Evolutionary conservation across 2,113 vertebrate species (phyloP).

Genomic region (Puffinus mauretanicus): DNA sequence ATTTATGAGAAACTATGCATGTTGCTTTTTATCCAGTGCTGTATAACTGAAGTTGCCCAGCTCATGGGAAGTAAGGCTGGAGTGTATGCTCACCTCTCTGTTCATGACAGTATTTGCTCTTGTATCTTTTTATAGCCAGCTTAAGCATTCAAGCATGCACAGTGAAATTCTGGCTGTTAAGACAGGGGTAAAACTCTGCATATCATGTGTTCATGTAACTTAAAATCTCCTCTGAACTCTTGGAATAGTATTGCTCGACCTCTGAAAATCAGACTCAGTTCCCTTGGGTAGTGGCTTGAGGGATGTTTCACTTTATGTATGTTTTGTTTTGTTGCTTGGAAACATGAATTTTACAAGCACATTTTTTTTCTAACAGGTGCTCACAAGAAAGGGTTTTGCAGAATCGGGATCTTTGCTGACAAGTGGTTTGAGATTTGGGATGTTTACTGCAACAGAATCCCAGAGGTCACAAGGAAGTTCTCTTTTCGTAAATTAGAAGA

Average conservation of each 20-base stretch:
- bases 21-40: neutral
- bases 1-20: neutral
- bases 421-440: neutral
- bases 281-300: neutral
- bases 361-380: neutral
- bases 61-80: neutral
- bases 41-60: neutral
- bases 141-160: neutral
- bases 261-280: neutral
- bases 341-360: neutral
- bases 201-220: neutral
- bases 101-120: neutral
- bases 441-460: neutral
- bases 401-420: neutral
- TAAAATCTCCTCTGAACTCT: neutral
- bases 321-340: constrained; percentile 25
- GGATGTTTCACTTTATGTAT: neutral
- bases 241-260: neutral
- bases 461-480: neutral
- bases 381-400: neutral
- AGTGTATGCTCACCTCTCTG: neutral
- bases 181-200: neutral
- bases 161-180: neutral
- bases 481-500: neutral
- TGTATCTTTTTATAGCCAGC: neutral